phyloP scores from a whole-genome alignment of 2,113 vertebrate genomes.

The Gymnogyps californianus region DNA sequence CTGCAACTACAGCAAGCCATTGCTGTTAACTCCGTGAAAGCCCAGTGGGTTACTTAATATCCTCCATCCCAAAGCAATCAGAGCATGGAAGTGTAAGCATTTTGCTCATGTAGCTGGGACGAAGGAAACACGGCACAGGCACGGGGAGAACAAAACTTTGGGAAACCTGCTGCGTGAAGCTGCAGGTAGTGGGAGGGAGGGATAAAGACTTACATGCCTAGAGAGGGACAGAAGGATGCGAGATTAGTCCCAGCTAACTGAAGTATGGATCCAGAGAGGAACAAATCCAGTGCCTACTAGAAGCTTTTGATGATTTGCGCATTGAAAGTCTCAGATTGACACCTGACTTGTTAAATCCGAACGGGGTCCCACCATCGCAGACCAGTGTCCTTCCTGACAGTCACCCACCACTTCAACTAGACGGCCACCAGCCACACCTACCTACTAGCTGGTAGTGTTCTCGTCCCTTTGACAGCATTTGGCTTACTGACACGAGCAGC shows the following conservation, averaged over 20 bases:
- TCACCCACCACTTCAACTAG: not conserved
- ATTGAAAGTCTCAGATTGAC: not conserved
- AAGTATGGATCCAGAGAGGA: not conserved
- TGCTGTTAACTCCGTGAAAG: not conserved
- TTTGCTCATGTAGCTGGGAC: not conserved
- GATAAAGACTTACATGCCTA: not conserved
- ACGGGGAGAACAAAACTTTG: not conserved
- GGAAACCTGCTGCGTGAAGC: not conserved
- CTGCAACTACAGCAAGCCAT: not conserved
- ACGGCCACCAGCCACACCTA: not conserved
- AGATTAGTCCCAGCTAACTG: not conserved
- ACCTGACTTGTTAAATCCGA: not conserved
- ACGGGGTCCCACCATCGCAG: not conserved
- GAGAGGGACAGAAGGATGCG: rapidly evolving
- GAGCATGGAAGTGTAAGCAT: not conserved
- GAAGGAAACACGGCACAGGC: not conserved
- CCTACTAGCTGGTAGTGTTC: slow-evolving; percentile 73
- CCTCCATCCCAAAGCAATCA: not conserved
- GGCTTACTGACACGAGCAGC: slow-evolving; percentile 85
- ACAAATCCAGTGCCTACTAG: not conserved
- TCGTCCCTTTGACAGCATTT: slow-evolving; percentile 84
- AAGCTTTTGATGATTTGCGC: not conserved
- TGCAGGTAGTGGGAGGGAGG: not conserved
- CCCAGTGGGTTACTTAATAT: not conserved
- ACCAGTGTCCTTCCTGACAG: not conserved